Conservation (phyloP, 2,797 vertebrate genomes). For the Ptychadena robeensis region DNA sequence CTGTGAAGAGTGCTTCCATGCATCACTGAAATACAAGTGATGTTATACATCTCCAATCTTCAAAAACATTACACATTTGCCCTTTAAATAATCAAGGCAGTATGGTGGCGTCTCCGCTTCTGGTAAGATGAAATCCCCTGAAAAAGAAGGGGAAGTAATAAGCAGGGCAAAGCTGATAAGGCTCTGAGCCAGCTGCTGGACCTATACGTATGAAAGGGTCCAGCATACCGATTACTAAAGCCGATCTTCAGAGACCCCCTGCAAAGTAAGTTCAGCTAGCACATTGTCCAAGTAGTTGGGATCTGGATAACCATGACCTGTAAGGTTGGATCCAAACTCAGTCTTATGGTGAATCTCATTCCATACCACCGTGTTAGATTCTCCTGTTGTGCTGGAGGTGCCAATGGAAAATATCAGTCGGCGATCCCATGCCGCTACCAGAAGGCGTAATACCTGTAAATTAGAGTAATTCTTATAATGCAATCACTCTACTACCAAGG, state of each 20-base stretch:
- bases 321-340: constrained; percentile 95
- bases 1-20: constrained; percentile 7
- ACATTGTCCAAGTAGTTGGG: constrained; percentile 95
- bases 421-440: constrained; percentile 93
- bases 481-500: background rate
- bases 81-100: constrained; percentile 16
- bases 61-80: constrained; percentile 9
- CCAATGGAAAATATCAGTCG: constrained; percentile 96
- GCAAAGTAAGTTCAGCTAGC: constrained; percentile 88
- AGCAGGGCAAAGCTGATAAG: constrained; percentile 10
- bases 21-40: background rate
- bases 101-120: constrained; percentile 12
- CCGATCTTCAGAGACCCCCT: constrained; percentile 86
- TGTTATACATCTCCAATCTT: constrained; percentile 20
- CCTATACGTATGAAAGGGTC: constrained; percentile 3
- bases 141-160: constrained; percentile 18
- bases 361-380: constrained; percentile 95
- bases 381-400: constrained; percentile 94
- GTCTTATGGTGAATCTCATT: constrained; percentile 98
- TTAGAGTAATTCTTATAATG: background rate
- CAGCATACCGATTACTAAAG: constrained; percentile 21
- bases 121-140: constrained; percentile 17
- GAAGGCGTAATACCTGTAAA: constrained; percentile 85
- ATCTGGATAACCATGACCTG: constrained; percentile 93
- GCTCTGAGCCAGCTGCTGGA: background rate